Evolutionary conservation across 2,113 vertebrate genomes (phyloP).

Genomic region (Coturnix japonica): DNA sequence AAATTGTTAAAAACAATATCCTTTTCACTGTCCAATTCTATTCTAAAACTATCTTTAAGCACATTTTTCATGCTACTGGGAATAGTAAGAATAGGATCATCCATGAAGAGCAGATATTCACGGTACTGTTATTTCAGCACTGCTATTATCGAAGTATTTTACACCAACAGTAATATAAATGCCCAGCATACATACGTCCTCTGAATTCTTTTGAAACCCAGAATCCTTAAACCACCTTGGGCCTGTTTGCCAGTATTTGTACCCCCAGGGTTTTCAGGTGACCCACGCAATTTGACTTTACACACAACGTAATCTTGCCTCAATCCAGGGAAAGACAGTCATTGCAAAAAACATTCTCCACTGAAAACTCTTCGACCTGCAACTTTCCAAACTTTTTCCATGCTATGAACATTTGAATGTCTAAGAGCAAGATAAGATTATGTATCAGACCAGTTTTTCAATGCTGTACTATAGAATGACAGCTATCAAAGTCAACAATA

Average conservation of each 20-base stretch:
- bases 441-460: not conserved
- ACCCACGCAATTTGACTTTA: not conserved
- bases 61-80: slow-evolving; percentile 42
- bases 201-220: not conserved
- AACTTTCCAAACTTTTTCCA: not conserved
- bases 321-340: rapidly evolving
- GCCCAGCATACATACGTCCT: not conserved
- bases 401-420: not conserved
- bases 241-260: not conserved
- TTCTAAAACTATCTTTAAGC: slow-evolving; percentile 42
- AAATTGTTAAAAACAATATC: slow-evolving; percentile 48
- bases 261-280: not conserved
- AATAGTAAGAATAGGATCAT: not conserved
- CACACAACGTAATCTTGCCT: not conserved
- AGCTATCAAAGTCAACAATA: not conserved
- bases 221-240: not conserved
- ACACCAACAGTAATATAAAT: not conserved
- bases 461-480: not conserved
- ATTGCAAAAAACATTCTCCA: not conserved
- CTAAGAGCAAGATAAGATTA: not conserved
- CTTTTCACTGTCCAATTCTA: not conserved
- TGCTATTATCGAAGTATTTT: not conserved
- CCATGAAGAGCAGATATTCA: not conserved
- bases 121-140: not conserved
- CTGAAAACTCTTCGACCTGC: not conserved